Conservation (phyloP, 1,140 invertebrate genomes). For the Orussus abietinus region DNA sequence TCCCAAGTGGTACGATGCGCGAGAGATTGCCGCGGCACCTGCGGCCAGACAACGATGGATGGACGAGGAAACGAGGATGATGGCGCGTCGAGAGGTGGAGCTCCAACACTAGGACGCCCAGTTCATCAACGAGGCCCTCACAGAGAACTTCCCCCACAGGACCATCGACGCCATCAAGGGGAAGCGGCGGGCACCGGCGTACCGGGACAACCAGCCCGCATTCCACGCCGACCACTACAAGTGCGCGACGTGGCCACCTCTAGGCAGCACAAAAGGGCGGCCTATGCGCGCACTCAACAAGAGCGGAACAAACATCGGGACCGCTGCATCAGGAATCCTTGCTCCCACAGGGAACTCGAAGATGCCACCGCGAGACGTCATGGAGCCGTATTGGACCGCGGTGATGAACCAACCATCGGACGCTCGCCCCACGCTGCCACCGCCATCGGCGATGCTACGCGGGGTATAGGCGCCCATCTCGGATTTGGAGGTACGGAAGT, state of each 20-base stretch:
- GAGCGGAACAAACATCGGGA: not conserved
- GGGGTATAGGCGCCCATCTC: constrained; percentile 1
- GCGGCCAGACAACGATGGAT: not conserved
- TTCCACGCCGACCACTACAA: no score
- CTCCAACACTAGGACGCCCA: no score
- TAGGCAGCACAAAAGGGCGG: no score
- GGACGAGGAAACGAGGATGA: not conserved
- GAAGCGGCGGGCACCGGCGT: no score
- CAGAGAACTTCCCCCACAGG: not conserved
- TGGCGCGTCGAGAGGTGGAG: not conserved
- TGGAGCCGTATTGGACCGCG: constrained; percentile 9
- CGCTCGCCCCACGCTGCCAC: no score
- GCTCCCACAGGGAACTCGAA: not conserved
- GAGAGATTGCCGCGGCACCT: not conserved
- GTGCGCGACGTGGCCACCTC: no score
- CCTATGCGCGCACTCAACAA: not conserved
- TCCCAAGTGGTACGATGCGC: not conserved
- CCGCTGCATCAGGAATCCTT: not conserved
- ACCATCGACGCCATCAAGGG: not conserved
- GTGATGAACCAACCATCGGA: not conserved
- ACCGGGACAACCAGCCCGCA: no score
- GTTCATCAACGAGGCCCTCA: not conserved
- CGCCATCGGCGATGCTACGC: not conserved
- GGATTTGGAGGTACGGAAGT: not conserved
- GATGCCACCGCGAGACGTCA: not conserved